Evolutionary conservation across 2,888 invertebrate species (phyloP).

Genomic region (Drosophila pseudotalamancana): DNA sequence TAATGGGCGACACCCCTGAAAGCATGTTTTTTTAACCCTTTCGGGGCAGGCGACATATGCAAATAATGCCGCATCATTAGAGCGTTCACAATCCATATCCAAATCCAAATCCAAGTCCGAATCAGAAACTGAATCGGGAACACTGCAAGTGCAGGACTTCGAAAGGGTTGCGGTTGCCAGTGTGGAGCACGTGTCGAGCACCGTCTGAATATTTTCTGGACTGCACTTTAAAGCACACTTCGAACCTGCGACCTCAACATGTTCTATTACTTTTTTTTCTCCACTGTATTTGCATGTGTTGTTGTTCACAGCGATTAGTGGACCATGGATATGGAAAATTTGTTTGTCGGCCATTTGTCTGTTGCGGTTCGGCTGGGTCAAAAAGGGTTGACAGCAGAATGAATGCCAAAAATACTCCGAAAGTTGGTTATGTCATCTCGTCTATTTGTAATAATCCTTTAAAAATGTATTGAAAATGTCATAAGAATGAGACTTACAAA

Average conservation of each 20-base stretch:
- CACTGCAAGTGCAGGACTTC: slow-evolving; percentile 31
- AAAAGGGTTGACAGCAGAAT: slow-evolving; percentile 44
- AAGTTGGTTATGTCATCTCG: background rate
- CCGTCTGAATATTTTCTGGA: slow-evolving; percentile 22
- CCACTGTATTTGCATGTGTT: slow-evolving; percentile 57
- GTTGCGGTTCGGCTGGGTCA: slow-evolving; percentile 22
- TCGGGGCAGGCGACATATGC: slow-evolving; percentile 62
- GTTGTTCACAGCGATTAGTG: slow-evolving; percentile 58
- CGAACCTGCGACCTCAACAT: slow-evolving; percentile 41
- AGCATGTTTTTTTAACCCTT: slow-evolving; percentile 54
- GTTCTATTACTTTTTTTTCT: slow-evolving; percentile 5
- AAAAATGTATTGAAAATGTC: too few relatives aligned
- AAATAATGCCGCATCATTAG: slow-evolving; percentile 78
- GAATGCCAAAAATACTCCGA: slow-evolving; percentile 17
- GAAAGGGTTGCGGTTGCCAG: slow-evolving; percentile 61
- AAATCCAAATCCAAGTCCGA: slow-evolving; percentile 14
- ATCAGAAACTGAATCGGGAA: slow-evolving; percentile 13
- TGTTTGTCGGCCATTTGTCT: slow-evolving; percentile 40
- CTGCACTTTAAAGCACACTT: too few relatives aligned
- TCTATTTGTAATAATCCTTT: background rate
- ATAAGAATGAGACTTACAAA: too few relatives aligned
- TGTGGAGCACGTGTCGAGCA: slow-evolving; percentile 62
- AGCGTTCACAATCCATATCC: slow-evolving; percentile 41
- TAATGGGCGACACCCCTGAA: slow-evolving; percentile 45
- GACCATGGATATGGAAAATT: slow-evolving; percentile 38